Evolutionary conservation across 1,140 invertebrate species (phyloP), one percentile per base, ranked within the genome.

Genomic region (Listronotus bonariensis): DNA sequence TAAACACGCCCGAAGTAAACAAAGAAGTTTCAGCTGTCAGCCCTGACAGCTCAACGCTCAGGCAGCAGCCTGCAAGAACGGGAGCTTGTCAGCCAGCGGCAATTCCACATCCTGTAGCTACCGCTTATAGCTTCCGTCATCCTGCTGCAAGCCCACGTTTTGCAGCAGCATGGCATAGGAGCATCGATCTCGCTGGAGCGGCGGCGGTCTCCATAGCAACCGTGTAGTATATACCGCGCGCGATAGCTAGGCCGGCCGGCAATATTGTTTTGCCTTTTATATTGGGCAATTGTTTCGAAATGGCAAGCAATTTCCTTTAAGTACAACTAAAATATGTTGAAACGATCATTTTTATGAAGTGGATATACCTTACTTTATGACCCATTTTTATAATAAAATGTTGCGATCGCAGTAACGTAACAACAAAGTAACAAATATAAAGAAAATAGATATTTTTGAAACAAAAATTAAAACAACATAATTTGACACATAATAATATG

Each of bases 111-210:
- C 41, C 41, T 43, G 41, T 43, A 43, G 41, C n/a, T 43, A n/a
- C 41, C 14, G 41, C 14, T 18, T 43, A n/a, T n/a, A 11, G n/a
- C 41, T 43, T 43, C 41, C 41, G 41, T 43, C 14, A 43, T 43
- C 41, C 41, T 43, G 41, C 41, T n/a, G n/a, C n/a, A n/a, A 14
- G n/a, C n/a, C 41, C 41, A 18, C n/a, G 17, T 43, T 43, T n/a
- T 43, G 41, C 41, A n/a, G 41, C 41, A 43, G 41, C 41, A 43
- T 43, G 41, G 41, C 41, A 43, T 43, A 15, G 41, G 41, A 43
- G 41, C 41, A 43, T 43, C 41, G 41, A 43, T 43, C 41, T 43
- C 12, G 41, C 17, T 11, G 41, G n/a, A 43, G 8, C 14, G 41
- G 41, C 41, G 41, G 41, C 41, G 41, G 41, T 43, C 17, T 43